These are phyloP conservation scores for Heliconius ethilla DNA, from an alignment of 2,888 invertebrate species.

Conservation along the genomic window DNA sequence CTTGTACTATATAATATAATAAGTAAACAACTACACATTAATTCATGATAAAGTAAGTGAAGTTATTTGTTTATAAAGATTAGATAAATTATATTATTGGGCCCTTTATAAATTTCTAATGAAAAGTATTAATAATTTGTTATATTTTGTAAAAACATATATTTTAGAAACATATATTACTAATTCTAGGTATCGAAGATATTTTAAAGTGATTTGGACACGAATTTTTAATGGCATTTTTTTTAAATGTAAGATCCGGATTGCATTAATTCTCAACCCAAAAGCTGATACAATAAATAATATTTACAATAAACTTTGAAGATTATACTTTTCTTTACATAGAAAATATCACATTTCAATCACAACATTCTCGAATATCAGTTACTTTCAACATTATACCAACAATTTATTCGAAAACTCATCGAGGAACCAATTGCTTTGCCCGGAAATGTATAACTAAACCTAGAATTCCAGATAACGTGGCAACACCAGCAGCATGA, in stretches of 20 bases:
- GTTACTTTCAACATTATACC: neutral
- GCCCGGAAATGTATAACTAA: slow-evolving; percentile 67
- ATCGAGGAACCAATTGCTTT: slow-evolving; percentile 56
- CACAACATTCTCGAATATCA: neutral
- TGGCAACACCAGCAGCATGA: slow-evolving; percentile 62
- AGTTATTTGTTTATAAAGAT: neutral
- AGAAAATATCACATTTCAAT: neutral
- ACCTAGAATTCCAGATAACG: slow-evolving; percentile 62
- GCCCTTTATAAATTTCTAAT: neutral
- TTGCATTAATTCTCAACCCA: neutral
- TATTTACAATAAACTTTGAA: too few species aligned
- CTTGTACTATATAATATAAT: neutral
- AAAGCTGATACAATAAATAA: too few species aligned
- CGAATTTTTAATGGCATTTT: too few species aligned
- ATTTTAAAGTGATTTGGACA: too few species aligned
- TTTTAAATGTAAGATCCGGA: neutral
- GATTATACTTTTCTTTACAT: too few species aligned
- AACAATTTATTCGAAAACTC: slow-evolving; percentile 15
- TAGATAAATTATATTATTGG: neutral
- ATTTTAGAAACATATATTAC: too few species aligned
- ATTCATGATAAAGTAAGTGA: neutral
- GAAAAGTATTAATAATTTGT: neutral
- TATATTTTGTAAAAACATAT: too few species aligned
- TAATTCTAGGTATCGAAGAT: too few species aligned
- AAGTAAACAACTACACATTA: neutral